Conservation (phyloP, 92 coral and sea anemone species). For the Porites cylindrica region DNA sequence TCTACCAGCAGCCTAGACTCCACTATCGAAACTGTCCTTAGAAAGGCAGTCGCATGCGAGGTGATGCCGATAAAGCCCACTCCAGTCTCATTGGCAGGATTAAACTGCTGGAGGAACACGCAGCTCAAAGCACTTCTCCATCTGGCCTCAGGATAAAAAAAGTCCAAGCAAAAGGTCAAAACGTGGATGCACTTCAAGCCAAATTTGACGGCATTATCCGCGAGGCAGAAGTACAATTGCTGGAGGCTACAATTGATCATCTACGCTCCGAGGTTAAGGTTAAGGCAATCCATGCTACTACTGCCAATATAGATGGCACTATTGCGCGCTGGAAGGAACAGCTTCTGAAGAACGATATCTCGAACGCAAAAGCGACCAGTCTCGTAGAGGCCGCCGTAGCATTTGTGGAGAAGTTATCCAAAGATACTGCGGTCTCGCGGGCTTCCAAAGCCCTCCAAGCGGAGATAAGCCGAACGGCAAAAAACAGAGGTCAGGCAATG, state of each 20-base stretch:
- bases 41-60: constrained; percentile 39
- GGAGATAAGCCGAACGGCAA: too few species aligned
- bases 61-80: constrained; percentile 51
- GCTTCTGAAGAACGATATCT: constrained; percentile 11
- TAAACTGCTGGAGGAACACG: constrained; percentile 27
- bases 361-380: not conserved
- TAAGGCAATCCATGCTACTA: constrained; percentile 3
- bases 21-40: constrained; percentile 43
- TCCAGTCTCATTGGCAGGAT: constrained; percentile 39
- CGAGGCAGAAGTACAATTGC: constrained; percentile 48
- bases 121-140: constrained; percentile 19
- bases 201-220: constrained; percentile 52
- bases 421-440: too few species aligned
- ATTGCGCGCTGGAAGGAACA: constrained; percentile 47
- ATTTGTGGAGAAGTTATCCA: not conserved
- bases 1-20: constrained; percentile 31
- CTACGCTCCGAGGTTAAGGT: constrained; percentile 28
- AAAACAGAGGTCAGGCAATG: too few species aligned
- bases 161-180: constrained; percentile 50
- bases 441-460: too few species aligned
- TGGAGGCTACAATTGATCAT: constrained; percentile 48
- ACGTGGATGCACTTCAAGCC: constrained; percentile 33
- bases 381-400: constrained; percentile 26
- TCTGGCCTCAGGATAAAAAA: constrained; percentile 38
- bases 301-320: constrained; percentile 46